Percentiles rank a stretch among this genome's conserved stretches.
These are phyloP conservation scores for Apogon talboti DNA, from an alignment of 2,797 vertebrate genomes.

Conservation along the genomic window DNA sequence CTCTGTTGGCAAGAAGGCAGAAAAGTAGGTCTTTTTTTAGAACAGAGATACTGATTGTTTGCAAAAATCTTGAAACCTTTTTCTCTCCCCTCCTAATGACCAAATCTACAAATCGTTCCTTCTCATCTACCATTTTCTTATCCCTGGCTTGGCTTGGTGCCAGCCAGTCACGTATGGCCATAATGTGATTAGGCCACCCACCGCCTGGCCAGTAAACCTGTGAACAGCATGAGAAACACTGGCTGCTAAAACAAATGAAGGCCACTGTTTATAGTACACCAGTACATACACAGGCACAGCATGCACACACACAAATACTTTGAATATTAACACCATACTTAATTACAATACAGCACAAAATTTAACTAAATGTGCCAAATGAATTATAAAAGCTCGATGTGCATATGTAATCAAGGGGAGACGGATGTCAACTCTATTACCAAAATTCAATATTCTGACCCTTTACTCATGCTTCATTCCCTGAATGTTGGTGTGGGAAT, in stretches of 20 bases:
- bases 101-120: slow-evolving; percentile 32
- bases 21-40: no score
- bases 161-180: slow-evolving; percentile 62
- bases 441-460: no score
- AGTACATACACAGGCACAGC: not conserved
- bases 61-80: not conserved
- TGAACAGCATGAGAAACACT: slow-evolving; percentile 61
- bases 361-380: no score
- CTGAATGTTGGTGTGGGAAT: slow-evolving; percentile 53
- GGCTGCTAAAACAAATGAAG: slow-evolving; percentile 44
- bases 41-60: not conserved
- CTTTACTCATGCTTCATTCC: no score
- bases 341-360: not conserved
- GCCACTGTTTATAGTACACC: slow-evolving; percentile 35
- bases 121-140: slow-evolving; percentile 56
- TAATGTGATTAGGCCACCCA: slow-evolving; percentile 79
- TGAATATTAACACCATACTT: slow-evolving; percentile 21
- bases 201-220: slow-evolving; percentile 72
- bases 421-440: slow-evolving; percentile 1
- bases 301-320: slow-evolving; percentile 10
- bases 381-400: not conserved
- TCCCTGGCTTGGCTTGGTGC: slow-evolving; percentile 59
- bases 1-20: not conserved
- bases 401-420: not conserved
- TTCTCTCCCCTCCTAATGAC: not conserved